A percentile compares a stretch with the other conserved stretches of the same genome.
phyloP scores from a whole-genome alignment of 1,140 invertebrate species.

The Diabrotica virgifera region DNA sequence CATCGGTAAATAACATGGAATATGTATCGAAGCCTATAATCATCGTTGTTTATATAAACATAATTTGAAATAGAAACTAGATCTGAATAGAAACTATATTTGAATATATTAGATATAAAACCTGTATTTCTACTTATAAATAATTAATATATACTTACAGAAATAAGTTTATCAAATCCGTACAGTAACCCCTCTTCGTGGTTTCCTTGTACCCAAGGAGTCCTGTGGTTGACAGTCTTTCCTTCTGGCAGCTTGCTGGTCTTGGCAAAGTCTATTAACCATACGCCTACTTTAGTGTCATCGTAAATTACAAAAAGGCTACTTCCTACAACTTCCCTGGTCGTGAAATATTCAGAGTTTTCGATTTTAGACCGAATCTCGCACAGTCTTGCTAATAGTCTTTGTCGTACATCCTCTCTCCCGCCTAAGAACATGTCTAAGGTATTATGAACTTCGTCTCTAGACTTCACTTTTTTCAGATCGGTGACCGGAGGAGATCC shows the following conservation, averaged over 20 bases:
- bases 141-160: constrained; percentile 46
- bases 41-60: no score
- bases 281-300: constrained; percentile 78
- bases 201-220: constrained; percentile 82
- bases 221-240: constrained; percentile 69
- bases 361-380: constrained; percentile 79
- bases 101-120: no score
- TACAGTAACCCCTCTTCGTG: constrained; percentile 92
- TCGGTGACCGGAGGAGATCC: constrained; percentile 72
- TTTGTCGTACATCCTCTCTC: constrained; percentile 61
- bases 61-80: no score
- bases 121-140: no score
- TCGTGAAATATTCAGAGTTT: constrained; percentile 81
- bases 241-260: constrained; percentile 73
- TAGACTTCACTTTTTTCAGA: constrained; percentile 73
- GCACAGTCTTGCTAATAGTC: constrained; percentile 70
- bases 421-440: constrained; percentile 75
- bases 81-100: no score
- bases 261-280: constrained; percentile 97
- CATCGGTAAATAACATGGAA: no score
- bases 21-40: no score
- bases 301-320: constrained; percentile 94
- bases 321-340: constrained; percentile 92
- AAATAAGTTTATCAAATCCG: constrained; percentile 84
- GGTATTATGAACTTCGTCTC: constrained; percentile 73